Conservation (phyloP, 2,888 invertebrate species). For the Cynaeus angustus region DNA sequence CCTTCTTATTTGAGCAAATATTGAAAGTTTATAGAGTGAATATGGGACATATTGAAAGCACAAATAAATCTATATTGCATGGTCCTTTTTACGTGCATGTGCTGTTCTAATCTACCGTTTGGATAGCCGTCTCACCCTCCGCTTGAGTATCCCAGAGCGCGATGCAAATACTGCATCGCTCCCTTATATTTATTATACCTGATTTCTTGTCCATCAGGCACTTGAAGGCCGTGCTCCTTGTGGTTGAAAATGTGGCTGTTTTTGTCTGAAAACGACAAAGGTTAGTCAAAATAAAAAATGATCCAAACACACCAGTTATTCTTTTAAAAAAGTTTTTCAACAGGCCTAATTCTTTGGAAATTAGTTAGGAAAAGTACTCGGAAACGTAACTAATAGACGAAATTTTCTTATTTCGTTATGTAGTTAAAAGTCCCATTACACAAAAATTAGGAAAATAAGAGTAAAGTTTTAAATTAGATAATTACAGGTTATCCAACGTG, state of each 20-base stretch:
- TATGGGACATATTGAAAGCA: conserved; percentile 21
- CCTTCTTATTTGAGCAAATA: conserved; percentile 31
- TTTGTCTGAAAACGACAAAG: conserved; percentile 70
- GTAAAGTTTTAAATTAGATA: no score
- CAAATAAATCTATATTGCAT: conserved; percentile 15
- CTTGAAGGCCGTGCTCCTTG: conserved; percentile 78
- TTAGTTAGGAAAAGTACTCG: no score
- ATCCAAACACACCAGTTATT: no score
- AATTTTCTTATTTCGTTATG: no score
- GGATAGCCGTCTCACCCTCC: conserved; percentile 66
- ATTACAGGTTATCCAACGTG: no score
- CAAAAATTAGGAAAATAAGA: no score
- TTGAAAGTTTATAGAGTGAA: conserved; percentile 16
- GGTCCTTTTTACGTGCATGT: conserved; percentile 36
- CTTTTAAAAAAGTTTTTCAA: no score
- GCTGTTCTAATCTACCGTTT: conserved; percentile 53
- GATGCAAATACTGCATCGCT: conserved; percentile 69
- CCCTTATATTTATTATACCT: conserved; percentile 72
- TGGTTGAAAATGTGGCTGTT: conserved; percentile 82
- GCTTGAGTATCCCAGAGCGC: conserved; percentile 66
- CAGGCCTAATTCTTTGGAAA: no score
- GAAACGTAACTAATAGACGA: no score
- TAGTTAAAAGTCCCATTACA: no score
- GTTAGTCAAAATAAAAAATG: no score
- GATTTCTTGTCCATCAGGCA: conserved; percentile 67